Base-by-base conservation (phyloP, 2,797 vertebrate genomes). In the Knipowitschia caucasica region DNA sequence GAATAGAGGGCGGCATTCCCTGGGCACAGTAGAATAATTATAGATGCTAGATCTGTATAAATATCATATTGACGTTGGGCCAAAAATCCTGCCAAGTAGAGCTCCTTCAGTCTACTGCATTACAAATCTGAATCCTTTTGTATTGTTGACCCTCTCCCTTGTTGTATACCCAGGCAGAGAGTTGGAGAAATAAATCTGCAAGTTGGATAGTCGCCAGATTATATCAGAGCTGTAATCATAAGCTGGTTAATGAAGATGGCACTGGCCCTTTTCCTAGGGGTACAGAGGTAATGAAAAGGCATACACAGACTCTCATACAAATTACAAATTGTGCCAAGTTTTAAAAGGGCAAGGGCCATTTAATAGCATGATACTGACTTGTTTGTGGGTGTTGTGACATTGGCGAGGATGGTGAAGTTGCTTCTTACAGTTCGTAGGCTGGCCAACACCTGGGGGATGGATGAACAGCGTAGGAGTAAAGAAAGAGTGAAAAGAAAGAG, bases 371-470 rank as follows among this genome's bases (percentile, higher is more conserved):
- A 78, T 84, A 94, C 95, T 94, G 89, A 96, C 95, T 92, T 95
- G 92, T 92, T 94, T 73, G 93, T 92, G 82, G 94, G 90, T 59
- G 92, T 90, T 60, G 92, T 92, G 75, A 94, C 92, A 73, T 94
- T 96, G 86, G 94, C 92, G 81, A 97, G 91, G 86, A 96, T 93
- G 71, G 94, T 95, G 83, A 96, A 96, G 90, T 96, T 96, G 88
- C 92, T 95, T 86, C 95, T 93, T 77, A 98, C 94, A 39, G 94
- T 95, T 81, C 94, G 92, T 73, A 97, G 92, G 76, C 95, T 97
- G 82, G 95, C 93, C 92, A 97, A 90, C 87, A 96, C 94, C 95
- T 97, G 84, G 45, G 70, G 76, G 73, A 62, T 60, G 75, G 69
- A 75, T 70, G 70, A 75, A 73, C 69, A 80, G 66, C 33, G 67